Conservation (phyloP, 2,797 vertebrate genomes). For the Coranthus polyacanthus region DNA sequence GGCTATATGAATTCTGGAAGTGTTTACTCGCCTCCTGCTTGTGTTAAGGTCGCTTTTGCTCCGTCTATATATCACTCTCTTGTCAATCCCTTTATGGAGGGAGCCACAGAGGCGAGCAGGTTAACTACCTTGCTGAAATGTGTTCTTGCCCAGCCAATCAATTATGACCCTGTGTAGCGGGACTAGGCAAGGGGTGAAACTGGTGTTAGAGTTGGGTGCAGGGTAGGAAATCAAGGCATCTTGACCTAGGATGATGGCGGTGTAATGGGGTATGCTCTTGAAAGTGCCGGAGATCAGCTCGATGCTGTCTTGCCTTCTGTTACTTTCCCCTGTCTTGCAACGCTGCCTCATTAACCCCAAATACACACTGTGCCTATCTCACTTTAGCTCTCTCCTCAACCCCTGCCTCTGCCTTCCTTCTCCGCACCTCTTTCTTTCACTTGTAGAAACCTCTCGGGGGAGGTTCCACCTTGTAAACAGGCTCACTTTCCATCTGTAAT, state of each 20-base stretch:
- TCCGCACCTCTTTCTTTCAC: constrained; percentile 49
- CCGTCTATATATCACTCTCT: constrained; percentile 14
- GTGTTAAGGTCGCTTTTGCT: constrained; percentile 31
- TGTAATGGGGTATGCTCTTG: constrained; percentile 63
- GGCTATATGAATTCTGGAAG: constrained; percentile 11
- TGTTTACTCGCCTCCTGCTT: constrained; percentile 16
- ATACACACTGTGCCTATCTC: constrained; percentile 42
- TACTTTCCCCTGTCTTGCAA: constrained; percentile 34
- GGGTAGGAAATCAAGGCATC: constrained; percentile 40
- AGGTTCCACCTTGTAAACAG: constrained; percentile 57
- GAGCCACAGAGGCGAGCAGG: constrained; percentile 37
- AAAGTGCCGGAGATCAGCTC: constrained; percentile 46
- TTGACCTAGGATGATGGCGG: constrained; percentile 61
- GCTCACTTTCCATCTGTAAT: constrained; percentile 44
- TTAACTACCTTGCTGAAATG: constrained; percentile 59
- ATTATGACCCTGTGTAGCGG: constrained; percentile 50
- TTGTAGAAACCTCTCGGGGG: constrained; percentile 35
- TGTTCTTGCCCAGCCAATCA: constrained; percentile 63
- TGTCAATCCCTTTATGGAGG: constrained; percentile 47
- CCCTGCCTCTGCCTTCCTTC: constrained; percentile 19
- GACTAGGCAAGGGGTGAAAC: constrained; percentile 23
- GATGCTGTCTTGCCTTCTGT: constrained; percentile 42
- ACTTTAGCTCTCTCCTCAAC: constrained; percentile 28
- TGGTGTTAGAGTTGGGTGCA: constrained; percentile 13
- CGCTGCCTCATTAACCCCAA: constrained; percentile 69